phyloP scores from a whole-genome alignment of 2,888 invertebrate genomes.

The Oscheius sp. region DNA sequence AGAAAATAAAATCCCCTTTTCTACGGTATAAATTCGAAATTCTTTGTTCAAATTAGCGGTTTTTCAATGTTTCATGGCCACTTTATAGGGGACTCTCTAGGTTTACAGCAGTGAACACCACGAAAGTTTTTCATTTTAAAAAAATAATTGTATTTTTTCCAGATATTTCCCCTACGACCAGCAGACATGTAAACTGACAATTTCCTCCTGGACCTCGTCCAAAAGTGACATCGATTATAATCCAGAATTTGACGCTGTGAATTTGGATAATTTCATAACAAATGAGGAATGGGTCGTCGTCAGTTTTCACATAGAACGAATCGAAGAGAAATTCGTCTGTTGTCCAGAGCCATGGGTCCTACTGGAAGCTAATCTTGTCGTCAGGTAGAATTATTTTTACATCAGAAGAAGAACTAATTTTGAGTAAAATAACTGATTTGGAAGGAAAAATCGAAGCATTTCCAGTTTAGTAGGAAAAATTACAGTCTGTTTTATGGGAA shows the following conservation, averaged over 20 bases:
- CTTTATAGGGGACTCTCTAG: too few species aligned
- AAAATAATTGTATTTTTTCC: too few species aligned
- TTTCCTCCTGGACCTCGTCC: constrained; percentile 72
- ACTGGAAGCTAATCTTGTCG: constrained; percentile 67
- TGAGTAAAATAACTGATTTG: too few species aligned
- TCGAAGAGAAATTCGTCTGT: constrained; percentile 71
- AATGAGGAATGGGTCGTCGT: constrained; percentile 72
- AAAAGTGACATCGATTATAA: constrained; percentile 68
- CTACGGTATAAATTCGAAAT: too few species aligned
- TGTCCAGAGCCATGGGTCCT: constrained; percentile 72
- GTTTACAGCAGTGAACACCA: too few species aligned
- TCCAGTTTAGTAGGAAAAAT: not conserved
- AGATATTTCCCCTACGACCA: constrained; percentile 72
- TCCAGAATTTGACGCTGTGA: constrained; percentile 63
- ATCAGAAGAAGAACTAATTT: too few species aligned
- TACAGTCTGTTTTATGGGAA: not conserved
- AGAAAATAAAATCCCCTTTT: too few species aligned
- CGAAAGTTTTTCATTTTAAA: too few species aligned
- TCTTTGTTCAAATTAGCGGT: too few species aligned
- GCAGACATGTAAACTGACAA: constrained; percentile 69
- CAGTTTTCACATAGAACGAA: constrained; percentile 64
- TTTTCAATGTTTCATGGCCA: too few species aligned
- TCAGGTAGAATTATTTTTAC: constrained; percentile 31
- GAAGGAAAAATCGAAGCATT: too few species aligned
- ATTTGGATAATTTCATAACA: constrained; percentile 70